phyloP scores from a whole-genome alignment of 1,140 invertebrate species.

The Charaxes varanes region DNA sequence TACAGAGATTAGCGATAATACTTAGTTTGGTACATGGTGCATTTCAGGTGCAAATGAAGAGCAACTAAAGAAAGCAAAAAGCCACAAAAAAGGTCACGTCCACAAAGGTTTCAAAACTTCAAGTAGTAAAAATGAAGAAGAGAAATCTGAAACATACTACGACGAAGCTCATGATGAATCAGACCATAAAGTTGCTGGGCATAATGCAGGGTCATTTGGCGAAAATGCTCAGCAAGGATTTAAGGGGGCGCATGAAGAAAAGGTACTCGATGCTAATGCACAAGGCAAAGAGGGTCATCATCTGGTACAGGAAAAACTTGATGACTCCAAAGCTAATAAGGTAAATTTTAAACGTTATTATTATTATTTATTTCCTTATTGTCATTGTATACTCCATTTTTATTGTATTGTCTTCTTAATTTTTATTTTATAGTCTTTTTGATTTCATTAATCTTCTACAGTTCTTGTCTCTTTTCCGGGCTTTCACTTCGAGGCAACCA shows the following conservation, averaged over 20 bases:
- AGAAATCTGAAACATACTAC: conserved; percentile 79
- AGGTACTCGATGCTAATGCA: conserved; percentile 69
- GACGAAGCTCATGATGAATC: conserved; percentile 80
- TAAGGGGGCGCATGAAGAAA: conserved; percentile 76
- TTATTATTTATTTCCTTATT: neutral
- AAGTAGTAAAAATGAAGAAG: conserved; percentile 80
- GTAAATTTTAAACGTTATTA: conserved; percentile 27
- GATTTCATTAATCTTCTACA: too few species aligned
- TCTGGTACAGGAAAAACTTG: conserved; percentile 66
- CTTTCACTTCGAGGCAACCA: too few species aligned
- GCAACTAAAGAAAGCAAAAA: conserved; percentile 71
- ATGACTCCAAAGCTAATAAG: conserved; percentile 73
- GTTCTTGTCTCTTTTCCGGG: too few species aligned
- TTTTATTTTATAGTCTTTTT: too few species aligned
- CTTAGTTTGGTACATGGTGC: too few species aligned
- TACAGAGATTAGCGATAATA: too few species aligned
- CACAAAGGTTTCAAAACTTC: conserved; percentile 79
- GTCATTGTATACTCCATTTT: too few species aligned
- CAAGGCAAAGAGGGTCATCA: conserved; percentile 75
- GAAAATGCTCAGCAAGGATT: conserved; percentile 71
- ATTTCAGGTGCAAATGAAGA: conserved; percentile 68
- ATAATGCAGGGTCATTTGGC: conserved; percentile 72
- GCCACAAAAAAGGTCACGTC: conserved; percentile 79
- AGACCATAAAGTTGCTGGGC: conserved; percentile 71
- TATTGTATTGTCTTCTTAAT: too few species aligned